phyloP scores from a whole-genome alignment of 2,113 vertebrate genomes.

The Geococcyx californianus region DNA sequence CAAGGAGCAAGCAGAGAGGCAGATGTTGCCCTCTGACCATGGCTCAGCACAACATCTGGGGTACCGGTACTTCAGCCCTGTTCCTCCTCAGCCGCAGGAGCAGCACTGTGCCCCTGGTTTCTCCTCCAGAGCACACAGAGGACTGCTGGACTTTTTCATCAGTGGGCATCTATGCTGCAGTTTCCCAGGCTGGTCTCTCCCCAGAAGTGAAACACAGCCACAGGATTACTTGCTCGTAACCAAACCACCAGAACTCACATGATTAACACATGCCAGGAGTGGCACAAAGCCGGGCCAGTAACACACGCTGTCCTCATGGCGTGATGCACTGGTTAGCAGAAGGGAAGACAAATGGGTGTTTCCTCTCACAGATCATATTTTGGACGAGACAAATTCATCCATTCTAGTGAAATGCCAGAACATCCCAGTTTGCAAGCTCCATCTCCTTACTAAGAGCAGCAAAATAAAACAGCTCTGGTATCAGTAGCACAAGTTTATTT shows the following conservation, averaged over 20 bases:
- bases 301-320: not conserved
- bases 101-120: not conserved
- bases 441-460: not conserved
- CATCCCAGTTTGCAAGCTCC: not conserved
- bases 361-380: not conserved
- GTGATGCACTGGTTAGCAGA: not conserved
- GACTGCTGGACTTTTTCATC: not conserved
- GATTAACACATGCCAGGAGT: not conserved
- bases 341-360: not conserved
- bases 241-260: fast-evolving
- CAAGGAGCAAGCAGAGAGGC: not conserved
- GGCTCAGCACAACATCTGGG: not conserved
- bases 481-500: not conserved
- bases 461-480: not conserved
- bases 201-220: not conserved
- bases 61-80: not conserved
- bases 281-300: not conserved
- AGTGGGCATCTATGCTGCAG: fast-evolving
- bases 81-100: not conserved
- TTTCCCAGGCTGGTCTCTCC: not conserved
- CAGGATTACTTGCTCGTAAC: not conserved
- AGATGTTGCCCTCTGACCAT: fast-evolving
- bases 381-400: not conserved
- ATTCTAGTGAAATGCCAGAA: not conserved
- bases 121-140: not conserved